Evolutionary conservation across 2,888 invertebrate genomes (phyloP).

Genomic region (Tanytarsus gracilentus): DNA sequence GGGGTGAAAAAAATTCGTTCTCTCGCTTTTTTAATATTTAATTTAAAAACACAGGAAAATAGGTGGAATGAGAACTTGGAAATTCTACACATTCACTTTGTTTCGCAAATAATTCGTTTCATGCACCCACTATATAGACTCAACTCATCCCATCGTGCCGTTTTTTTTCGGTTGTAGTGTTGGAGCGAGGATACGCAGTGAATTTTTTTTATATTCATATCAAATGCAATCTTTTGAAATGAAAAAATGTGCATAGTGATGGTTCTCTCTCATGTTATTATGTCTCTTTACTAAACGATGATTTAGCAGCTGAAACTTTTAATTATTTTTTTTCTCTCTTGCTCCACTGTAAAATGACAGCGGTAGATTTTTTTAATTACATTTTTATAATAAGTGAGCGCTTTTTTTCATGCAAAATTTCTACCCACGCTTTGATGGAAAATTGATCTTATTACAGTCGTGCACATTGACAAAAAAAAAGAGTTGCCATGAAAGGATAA

Average conservation of each 20-base stretch:
- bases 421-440: not conserved
- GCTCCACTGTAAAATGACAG: not conserved
- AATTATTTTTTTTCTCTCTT: constrained; percentile 9
- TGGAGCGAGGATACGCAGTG: too few species aligned
- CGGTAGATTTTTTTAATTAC: not conserved
- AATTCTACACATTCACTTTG: too few species aligned
- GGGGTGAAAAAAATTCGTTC: constrained; percentile 4
- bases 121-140: too few species aligned
- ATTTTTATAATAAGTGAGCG: constrained; percentile 18
- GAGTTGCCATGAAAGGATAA: too few species aligned
- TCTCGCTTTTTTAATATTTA: not conserved
- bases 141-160: too few species aligned
- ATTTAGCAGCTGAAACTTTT: constrained; percentile 13
- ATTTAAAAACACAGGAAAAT: not conserved
- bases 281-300: constrained; percentile 7
- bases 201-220: too few species aligned
- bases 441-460: constrained; percentile 21
- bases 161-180: too few species aligned
- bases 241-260: not conserved
- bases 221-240: too few species aligned
- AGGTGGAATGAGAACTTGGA: too few species aligned
- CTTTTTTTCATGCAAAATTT: not conserved
- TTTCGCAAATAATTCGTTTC: too few species aligned
- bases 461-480: not conserved
- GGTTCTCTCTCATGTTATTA: not conserved